These are phyloP conservation scores for Macrosiphum euphorbiae DNA, from an alignment of 2,888 invertebrate species.

Conservation along the genomic window DNA sequence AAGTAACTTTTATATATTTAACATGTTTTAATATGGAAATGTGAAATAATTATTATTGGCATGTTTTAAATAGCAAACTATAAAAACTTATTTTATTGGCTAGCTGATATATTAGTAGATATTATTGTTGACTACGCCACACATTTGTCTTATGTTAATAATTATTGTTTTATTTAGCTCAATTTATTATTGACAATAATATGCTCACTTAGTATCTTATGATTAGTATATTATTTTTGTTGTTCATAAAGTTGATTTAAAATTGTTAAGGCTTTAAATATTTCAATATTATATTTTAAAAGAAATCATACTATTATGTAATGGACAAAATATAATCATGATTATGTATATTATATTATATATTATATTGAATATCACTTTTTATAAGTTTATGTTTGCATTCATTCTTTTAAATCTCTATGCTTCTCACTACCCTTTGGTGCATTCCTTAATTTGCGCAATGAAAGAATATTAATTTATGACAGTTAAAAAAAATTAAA, in stretches of 20 bases:
- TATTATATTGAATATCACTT: conserved; percentile 32
- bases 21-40: neutral
- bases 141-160: conserved; percentile 40
- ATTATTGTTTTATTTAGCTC: conserved; percentile 61
- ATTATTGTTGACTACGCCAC: conserved; percentile 31
- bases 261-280: conserved; percentile 41
- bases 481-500: neutral
- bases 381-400: conserved; percentile 8
- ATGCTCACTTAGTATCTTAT: conserved; percentile 60
- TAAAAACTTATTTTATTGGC: conserved; percentile 17
- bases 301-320: conserved; percentile 39
- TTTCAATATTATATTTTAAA: conserved; percentile 38
- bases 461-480: neutral
- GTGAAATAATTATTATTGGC: conserved; percentile 31
- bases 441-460: neutral
- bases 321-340: conserved; percentile 46
- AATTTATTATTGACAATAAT: conserved; percentile 64
- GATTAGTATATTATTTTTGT: conserved; percentile 44
- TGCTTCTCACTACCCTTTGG: neutral
- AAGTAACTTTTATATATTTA: conserved; percentile 13
- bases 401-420: neutral
- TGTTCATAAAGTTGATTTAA: conserved; percentile 15
- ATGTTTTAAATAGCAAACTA: conserved; percentile 38
- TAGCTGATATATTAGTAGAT: neutral
- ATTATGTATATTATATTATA: conserved; percentile 34